Conservation (phyloP, 2,797 vertebrate species). For the Cetoscarus ocellatus region DNA sequence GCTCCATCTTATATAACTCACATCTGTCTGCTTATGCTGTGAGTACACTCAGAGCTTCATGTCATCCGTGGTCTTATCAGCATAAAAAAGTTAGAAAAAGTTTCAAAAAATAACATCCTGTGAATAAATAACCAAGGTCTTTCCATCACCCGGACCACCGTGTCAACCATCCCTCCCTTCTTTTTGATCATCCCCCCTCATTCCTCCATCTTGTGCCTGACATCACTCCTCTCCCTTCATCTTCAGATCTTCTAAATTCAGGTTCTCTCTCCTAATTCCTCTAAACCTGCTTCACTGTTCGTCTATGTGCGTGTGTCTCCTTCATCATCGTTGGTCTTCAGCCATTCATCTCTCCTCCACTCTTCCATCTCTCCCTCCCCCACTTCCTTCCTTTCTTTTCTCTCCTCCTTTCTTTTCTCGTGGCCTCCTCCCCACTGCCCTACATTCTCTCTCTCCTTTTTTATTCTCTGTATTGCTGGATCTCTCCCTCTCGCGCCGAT, state of each 20-base stretch:
- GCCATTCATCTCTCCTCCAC: constrained; percentile 33
- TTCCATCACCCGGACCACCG: not conserved
- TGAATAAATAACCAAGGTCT: not conserved
- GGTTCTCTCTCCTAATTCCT: constrained; percentile 1
- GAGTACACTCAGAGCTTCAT: not conserved
- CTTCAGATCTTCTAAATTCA: constrained; percentile 24
- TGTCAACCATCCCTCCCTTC: not conserved
- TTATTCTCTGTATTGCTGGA: constrained; percentile 48
- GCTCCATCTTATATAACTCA: constrained; percentile 22
- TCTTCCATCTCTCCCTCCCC: constrained; percentile 40
- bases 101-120: not conserved
- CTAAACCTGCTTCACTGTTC: constrained; percentile 11
- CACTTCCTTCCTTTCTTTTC: constrained; percentile 22
- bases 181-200: constrained; percentile 8
- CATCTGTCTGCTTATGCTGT: constrained; percentile 9
- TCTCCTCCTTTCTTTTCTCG: constrained; percentile 33
- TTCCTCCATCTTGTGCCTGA: constrained; percentile 15
- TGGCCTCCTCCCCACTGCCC: constrained; percentile 69
- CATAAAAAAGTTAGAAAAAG: not conserved
- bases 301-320: not conserved
- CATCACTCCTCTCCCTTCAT: constrained; percentile 13
- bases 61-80: not conserved
- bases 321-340: constrained; percentile 46
- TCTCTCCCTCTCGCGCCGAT: constrained; percentile 15
- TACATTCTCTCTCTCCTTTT: constrained; percentile 68